Conservation (phyloP, 1,140 invertebrate genomes). For the Chymomyza costata region DNA sequence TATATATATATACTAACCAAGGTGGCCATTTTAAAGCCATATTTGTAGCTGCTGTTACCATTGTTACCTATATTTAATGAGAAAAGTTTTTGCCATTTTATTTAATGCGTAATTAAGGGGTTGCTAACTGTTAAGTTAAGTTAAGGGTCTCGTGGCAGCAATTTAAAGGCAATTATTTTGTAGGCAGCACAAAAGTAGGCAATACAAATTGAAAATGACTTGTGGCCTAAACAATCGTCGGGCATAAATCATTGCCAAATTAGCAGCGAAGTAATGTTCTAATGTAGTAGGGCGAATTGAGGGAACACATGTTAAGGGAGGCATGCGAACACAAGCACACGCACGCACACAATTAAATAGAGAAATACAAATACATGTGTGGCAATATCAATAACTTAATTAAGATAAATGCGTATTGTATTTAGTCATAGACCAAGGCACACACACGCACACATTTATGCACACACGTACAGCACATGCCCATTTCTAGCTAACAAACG, state of each 20-base stretch:
- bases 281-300: slow-evolving; percentile 17
- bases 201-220: slow-evolving; percentile 36
- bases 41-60: slow-evolving; percentile 17
- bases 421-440: slow-evolving; percentile 42
- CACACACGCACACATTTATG: slow-evolving; percentile 22
- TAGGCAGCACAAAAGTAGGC: no score
- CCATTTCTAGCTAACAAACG: not conserved
- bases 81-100: slow-evolving; percentile 42
- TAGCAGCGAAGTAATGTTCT: slow-evolving; percentile 25
- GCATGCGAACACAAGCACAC: slow-evolving; percentile 18
- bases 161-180: slow-evolving; percentile 25
- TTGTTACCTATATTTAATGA: slow-evolving; percentile 47
- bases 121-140: slow-evolving; percentile 22
- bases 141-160: slow-evolving; percentile 11
- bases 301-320: not conserved
- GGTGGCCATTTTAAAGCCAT: slow-evolving; percentile 17
- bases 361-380: no score
- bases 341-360: no score
- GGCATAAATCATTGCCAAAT: slow-evolving; percentile 64
- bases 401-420: slow-evolving; percentile 70
- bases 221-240: slow-evolving; percentile 60
- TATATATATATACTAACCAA: no score
- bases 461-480: slow-evolving; percentile 3
- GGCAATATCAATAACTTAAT: slow-evolving; percentile 71
- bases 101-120: slow-evolving; percentile 49